Base-by-base conservation (phyloP, 1,140 invertebrate genomes). In the Fopius arisanus region DNA sequence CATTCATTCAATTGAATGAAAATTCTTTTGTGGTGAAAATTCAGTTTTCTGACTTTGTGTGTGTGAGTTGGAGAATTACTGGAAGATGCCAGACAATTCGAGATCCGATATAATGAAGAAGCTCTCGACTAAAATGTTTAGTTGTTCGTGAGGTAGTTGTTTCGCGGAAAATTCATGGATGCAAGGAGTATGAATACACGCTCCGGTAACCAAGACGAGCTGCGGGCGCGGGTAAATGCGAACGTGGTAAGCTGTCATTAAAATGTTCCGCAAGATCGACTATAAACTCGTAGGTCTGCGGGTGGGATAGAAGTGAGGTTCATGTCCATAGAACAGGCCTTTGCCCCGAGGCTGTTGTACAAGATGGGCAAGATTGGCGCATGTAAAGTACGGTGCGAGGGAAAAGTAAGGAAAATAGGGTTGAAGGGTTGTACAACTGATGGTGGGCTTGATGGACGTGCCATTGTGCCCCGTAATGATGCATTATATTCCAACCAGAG, bases 251-350 rank as follows among this genome's bases (percentile, higher is more conserved):
- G 81, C 80, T 85, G 84, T 84, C 86, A 86, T 87, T 87, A 87
- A 86, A 87, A 86, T 84, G 84, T 87, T 87, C 84, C 84, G 82
- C 83, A 85, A 86, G 85, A 87, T 87, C 84, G 85, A 84, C 79
- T 83, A 75, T 78, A 48, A 77, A 74, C 71, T 75, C 76, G 76
- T 26, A 80, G 78, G 74, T 33, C 28, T 65, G 29, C n/a, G 62
- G 29, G 62, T 33, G 29, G 14, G 14, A 65, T 65, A 33, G 28
- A 16, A 65, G 33, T 65, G 62, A 16, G 28, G 62, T 65, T 65
- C 14, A 16, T 29, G 29, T n/a, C 28, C 62, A 65, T 16, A 65
- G 28, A 65, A 33, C 29, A 19, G 2, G 0, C 28, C 26, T 31
- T n/a, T 65, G 62, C 62, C 28, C 33, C 28, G 12, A n/a, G 43